Conservation (phyloP, 1,140 invertebrate species). For the Luehdorfia chinensis region DNA sequence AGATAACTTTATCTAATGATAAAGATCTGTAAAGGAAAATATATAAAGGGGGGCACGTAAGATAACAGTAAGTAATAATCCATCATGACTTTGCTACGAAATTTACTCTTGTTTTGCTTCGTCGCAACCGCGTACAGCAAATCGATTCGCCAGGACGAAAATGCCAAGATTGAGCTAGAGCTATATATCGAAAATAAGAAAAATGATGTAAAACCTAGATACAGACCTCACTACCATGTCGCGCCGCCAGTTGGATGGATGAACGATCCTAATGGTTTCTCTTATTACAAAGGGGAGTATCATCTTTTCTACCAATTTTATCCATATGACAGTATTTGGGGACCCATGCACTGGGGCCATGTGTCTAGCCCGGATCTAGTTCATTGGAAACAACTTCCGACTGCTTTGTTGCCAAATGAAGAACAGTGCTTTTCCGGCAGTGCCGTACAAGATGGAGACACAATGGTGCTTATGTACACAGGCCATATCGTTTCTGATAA, state of each 20-base stretch:
- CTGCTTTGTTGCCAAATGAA: constrained; percentile 61
- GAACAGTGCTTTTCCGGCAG: constrained; percentile 70
- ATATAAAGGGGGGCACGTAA: constrained; percentile 4
- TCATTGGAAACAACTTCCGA: constrained; percentile 59
- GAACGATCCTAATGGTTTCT: constrained; percentile 73
- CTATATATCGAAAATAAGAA: constrained; percentile 48
- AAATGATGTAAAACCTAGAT: constrained; percentile 43
- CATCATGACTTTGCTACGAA: constrained; percentile 3
- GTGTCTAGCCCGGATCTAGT: constrained; percentile 55
- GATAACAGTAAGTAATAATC: not conserved
- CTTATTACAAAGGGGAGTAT: constrained; percentile 55
- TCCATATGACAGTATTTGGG: constrained; percentile 56
- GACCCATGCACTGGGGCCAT: constrained; percentile 71
- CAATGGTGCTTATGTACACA: constrained; percentile 61
- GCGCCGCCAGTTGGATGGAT: constrained; percentile 63
- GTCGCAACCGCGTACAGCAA: constrained; percentile 10
- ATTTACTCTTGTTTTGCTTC: constrained; percentile 17
- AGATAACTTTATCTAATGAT: constrained; percentile 22
- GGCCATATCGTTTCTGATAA: constrained; percentile 34
- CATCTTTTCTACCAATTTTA: constrained; percentile 71
- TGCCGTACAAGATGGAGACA: constrained; percentile 46
- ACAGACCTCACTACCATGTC: constrained; percentile 53
- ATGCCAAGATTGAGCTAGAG: constrained; percentile 38
- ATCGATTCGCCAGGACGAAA: constrained; percentile 19
- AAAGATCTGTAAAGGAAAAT: constrained; percentile 3